Percentiles rank a stretch among this genome's conserved stretches.
Conservation (phyloP, 2,888 invertebrate species). For the Stratiomys singularior region DNA sequence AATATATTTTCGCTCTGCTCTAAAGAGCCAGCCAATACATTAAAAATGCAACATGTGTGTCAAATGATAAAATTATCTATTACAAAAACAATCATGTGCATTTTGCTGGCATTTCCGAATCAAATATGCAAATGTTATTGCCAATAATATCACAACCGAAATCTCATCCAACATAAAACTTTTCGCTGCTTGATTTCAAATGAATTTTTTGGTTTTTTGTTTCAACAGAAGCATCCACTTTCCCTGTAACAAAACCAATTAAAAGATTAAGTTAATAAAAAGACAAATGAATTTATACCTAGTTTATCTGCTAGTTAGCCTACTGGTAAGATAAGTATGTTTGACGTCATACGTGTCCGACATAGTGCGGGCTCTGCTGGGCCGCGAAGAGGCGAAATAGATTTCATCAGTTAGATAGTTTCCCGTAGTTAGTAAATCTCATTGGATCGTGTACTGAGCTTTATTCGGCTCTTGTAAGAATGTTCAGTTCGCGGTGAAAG, state of each 20-base stretch:
- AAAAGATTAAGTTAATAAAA: background rate
- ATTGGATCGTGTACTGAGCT: background rate
- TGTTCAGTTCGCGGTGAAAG: constrained; percentile 9
- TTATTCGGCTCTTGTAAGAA: background rate
- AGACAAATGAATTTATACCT: background rate
- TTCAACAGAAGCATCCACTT: background rate
- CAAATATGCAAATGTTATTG: no score
- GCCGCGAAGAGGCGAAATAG: background rate
- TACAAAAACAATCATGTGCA: no score
- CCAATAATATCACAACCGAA: no score
- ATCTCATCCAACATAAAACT: no score
- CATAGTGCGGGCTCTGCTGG: background rate
- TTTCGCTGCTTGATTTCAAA: no score
- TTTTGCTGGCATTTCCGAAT: no score
- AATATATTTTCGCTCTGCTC: no score
- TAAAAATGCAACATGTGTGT: no score
- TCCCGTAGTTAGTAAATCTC: background rate
- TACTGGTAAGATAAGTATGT: background rate
- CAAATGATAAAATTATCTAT: no score
- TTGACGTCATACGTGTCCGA: constrained; percentile 11
- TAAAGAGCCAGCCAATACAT: no score
- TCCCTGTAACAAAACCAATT: background rate
- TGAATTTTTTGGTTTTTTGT: no score
- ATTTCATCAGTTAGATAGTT: background rate
- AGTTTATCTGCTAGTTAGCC: background rate